Percentiles rank a stretch among this genome's conserved stretches.
phyloP scores from a whole-genome alignment of 1,140 invertebrate genomes.

The Calycopis cecrops region DNA sequence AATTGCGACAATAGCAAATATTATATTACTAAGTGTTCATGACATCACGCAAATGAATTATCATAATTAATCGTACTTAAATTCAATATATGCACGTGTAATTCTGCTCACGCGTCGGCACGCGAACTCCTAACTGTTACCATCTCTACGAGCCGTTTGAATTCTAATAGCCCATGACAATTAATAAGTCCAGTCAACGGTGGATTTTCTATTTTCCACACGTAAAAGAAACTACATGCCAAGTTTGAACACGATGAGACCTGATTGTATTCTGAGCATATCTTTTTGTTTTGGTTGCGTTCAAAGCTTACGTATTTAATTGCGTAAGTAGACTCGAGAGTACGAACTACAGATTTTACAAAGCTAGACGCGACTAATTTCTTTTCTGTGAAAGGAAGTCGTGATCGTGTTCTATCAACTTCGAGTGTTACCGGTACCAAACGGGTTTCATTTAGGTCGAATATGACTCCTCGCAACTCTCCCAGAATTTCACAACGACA shows the following conservation, averaged over 20 bases:
- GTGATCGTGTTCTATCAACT: slow-evolving; percentile 24
- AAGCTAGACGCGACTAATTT: slow-evolving; percentile 24
- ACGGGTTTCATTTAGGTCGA: slow-evolving; percentile 64
- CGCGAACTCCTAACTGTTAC: slow-evolving; percentile 68
- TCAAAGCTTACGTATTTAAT: slow-evolving; percentile 23
- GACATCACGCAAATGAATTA: slow-evolving; percentile 42
- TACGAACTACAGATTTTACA: slow-evolving; percentile 8
- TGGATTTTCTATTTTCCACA: slow-evolving; percentile 73
- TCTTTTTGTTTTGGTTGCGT: not conserved
- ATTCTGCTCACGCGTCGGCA: slow-evolving; percentile 61
- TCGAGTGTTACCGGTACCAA: slow-evolving; percentile 43
- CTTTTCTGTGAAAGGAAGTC: slow-evolving; percentile 38
- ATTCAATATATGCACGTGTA: slow-evolving; percentile 44
- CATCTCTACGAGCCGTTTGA: slow-evolving; percentile 51
- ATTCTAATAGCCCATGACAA: slow-evolving; percentile 67
- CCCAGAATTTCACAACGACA: slow-evolving; percentile 66
- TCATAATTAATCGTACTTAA: slow-evolving; percentile 46
- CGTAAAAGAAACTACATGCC: slow-evolving; percentile 70
- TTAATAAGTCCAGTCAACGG: slow-evolving; percentile 70
- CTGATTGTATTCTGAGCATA: slow-evolving; percentile 35
- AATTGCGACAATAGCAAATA: not conserved
- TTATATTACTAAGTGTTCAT: slow-evolving; percentile 26
- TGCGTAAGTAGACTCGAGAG: not conserved
- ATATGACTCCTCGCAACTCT: slow-evolving; percentile 57
- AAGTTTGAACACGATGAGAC: slow-evolving; percentile 53